These are phyloP conservation scores for Thunnus maccoyii DNA, from an alignment of 2,113 vertebrate species.

Conservation along the genomic window DNA sequence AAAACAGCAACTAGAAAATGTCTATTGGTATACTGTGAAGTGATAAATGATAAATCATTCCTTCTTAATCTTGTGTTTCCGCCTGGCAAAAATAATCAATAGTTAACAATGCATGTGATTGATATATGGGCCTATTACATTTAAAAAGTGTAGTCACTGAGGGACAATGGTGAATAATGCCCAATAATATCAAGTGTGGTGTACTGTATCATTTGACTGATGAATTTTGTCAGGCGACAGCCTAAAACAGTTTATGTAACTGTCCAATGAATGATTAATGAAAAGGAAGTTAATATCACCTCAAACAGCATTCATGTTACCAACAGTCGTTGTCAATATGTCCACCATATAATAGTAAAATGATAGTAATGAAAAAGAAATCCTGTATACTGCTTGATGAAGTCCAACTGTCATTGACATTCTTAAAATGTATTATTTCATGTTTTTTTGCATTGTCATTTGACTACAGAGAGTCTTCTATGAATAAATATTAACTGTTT, in stretches of 20 bases:
- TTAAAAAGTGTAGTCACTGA: conserved; percentile 50
- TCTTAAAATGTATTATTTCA: conserved; percentile 39
- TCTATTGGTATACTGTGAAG: conserved; percentile 1
- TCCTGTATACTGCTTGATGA: conserved; percentile 45
- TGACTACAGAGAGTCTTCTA: background rate
- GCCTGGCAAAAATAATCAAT: conserved; percentile 62
- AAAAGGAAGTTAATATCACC: conserved; percentile 56
- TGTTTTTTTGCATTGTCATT: conserved; percentile 8
- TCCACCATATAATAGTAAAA: conserved; percentile 35
- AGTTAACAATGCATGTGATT: conserved; percentile 63
- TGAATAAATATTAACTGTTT: conserved; percentile 42
- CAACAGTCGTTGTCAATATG: conserved; percentile 34
- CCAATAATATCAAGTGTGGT: conserved; percentile 58
- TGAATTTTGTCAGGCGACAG: conserved; percentile 64
- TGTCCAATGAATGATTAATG: conserved; percentile 70
- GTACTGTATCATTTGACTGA: conserved; percentile 62
- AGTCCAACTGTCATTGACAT: conserved; percentile 28
- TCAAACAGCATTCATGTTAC: conserved; percentile 45
- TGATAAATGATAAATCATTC: conserved; percentile 53
- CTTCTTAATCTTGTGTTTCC: conserved; percentile 60
- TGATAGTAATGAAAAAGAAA: conserved; percentile 11
- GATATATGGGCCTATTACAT: conserved; percentile 51
- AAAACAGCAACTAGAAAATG: conserved; percentile 16
- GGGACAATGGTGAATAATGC: conserved; percentile 73
- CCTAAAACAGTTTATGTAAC: conserved; percentile 65